A percentile compares a stretch with the other conserved stretches of the same genome.
Evolutionary conservation across 2,797 vertebrate genomes (phyloP).

Genomic region (Propithecus perrieri): DNA sequence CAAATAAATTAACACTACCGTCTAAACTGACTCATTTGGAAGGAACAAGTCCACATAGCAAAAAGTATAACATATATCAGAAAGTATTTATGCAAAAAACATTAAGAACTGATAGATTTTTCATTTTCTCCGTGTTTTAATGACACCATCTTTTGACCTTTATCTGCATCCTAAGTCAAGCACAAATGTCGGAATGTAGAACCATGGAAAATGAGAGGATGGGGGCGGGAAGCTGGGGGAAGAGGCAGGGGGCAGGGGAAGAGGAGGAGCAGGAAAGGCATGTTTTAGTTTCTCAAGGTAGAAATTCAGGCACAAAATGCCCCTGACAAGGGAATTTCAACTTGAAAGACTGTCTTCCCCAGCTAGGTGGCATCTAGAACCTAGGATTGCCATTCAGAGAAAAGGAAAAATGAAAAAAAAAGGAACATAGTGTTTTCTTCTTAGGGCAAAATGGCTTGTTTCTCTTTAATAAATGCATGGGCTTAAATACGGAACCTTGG

Average conservation of each 20-base stretch:
- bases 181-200: not conserved
- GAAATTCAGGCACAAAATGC: not conserved
- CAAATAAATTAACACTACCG: not conserved
- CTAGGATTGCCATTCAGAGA: constrained; percentile 40
- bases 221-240: fast-evolving
- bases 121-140: not conserved
- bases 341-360: constrained; percentile 64
- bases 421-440: not conserved
- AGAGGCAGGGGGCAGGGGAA: no score
- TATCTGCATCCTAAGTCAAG: not conserved
- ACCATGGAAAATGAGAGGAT: not conserved
- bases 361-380: constrained; percentile 69
- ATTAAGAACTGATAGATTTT: not conserved
- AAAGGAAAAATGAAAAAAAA: not conserved
- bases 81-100: not conserved
- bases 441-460: not conserved
- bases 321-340: constrained; percentile 26
- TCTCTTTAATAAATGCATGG: not conserved
- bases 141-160: not conserved
- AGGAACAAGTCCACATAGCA: constrained; percentile 17
- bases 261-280: not conserved
- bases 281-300: not conserved
- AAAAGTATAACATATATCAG: not conserved
- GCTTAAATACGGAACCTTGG: not conserved
- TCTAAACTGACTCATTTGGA: constrained; percentile 31